Percentiles rank a stretch among this genome's conserved stretches.
Evolutionary conservation across 2,888 invertebrate species (phyloP).

Genomic region (Xanthorhoe designata): DNA sequence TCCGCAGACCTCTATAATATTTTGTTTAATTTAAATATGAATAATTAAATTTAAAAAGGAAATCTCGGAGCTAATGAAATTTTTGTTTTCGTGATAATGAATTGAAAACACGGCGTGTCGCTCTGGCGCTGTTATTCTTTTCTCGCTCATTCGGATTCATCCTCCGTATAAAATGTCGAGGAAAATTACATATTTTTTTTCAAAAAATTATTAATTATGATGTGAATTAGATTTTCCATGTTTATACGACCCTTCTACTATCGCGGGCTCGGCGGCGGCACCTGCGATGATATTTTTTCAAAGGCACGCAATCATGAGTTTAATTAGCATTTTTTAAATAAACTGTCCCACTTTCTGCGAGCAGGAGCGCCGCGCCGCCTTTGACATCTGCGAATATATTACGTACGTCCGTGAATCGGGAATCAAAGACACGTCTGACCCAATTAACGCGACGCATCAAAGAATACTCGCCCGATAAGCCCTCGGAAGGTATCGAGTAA

Average conservation of each 20-base stretch:
- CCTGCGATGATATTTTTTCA: conserved; percentile 56
- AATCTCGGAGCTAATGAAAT: conserved; percentile 84
- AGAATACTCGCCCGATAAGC: conserved; percentile 31
- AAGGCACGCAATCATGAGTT: conserved; percentile 53
- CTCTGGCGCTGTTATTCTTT: conserved; percentile 79
- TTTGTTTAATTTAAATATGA: conserved; percentile 86
- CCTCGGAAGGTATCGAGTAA: conserved; percentile 6
- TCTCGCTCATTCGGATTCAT: conserved; percentile 81
- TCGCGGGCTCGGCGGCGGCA: conserved; percentile 52
- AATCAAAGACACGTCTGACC: conserved; percentile 36
- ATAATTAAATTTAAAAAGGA: conserved; percentile 85
- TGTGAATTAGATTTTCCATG: conserved; percentile 64
- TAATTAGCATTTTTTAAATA: conserved; percentile 60
- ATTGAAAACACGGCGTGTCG: conserved; percentile 82
- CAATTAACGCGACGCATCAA: conserved; percentile 27
- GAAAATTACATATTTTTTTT: conserved; percentile 59
- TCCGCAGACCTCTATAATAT: conserved; percentile 83
- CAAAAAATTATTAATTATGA: conserved; percentile 78
- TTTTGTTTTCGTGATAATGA: conserved; percentile 86
- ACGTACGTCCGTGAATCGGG: conserved; percentile 34
- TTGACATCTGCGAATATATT: conserved; percentile 40
- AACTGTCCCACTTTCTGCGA: conserved; percentile 42
- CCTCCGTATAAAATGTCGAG: conserved; percentile 66
- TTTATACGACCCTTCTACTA: conserved; percentile 70
- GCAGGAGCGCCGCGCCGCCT: conserved; percentile 29